Base-by-base conservation (phyloP, 2,113 vertebrate genomes). In the Papio anubis region DNA sequence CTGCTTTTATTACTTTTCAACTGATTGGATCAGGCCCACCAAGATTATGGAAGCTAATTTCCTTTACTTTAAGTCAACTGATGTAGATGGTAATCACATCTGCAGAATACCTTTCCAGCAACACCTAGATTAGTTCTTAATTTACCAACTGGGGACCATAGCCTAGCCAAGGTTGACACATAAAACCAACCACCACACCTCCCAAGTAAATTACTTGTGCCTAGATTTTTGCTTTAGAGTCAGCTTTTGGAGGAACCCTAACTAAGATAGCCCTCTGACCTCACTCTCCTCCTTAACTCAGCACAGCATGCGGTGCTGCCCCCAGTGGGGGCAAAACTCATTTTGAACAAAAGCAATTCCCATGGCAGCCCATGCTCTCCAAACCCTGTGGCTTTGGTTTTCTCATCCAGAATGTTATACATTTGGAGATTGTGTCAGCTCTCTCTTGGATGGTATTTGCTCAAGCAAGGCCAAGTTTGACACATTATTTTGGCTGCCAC, bases 381-480 rank as follows among this genome's bases (percentile, higher is more conserved):
- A n/a, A 64, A n/a, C 55, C 87, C 76, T 2, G 6, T 59, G 61
- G 64, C 57, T 64, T 48, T 59, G 6, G 20, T 81, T 90, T 86
- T 92, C 70, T 78, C 38, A 5, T 95, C 81, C 48, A 25, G 93
- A 93, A 48, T 30, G 35, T 85, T 94, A 75, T 59, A 40, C 2
- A 1, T 95, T 91, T 94, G 85, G 92, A 93, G 82, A 88, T 73
- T 32, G 84, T 94, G 96, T 94, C 88, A 55, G 43, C 40, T 91
- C 79, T 75, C 78, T 95, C 57, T 96, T 97, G 97, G 96, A 96
- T 61, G 87, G 25, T 32, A 64, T 91, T 73, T 84, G 81, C 95
- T 97, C 75, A 14, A 61, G 85, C 80, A 75, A 96, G 92, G 93
- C 96, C 98, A 97, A 97, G 90, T 97, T 95, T 96, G 93, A 98